A percentile compares a stretch with the other conserved stretches of the same genome.
phyloP scores from a whole-genome alignment of 2,888 invertebrate genomes.

The Holacanthella duospinosa region DNA sequence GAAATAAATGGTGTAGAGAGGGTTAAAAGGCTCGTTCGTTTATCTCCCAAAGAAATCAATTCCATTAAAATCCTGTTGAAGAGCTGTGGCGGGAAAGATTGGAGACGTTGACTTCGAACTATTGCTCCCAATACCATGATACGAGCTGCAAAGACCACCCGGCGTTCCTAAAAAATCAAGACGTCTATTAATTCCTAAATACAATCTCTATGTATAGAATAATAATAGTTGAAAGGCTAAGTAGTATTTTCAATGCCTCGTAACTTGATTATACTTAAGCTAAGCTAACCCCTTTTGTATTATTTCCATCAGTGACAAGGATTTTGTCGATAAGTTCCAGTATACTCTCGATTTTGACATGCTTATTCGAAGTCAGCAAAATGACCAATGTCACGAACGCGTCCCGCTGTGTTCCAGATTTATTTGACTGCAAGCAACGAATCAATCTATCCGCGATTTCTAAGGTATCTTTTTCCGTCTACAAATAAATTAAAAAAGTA shows the following conservation, averaged over 20 bases:
- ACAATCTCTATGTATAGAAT: background rate
- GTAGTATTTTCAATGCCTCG: too few relatives aligned
- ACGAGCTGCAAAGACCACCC: constrained; percentile 10
- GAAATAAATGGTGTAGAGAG: constrained; percentile 17
- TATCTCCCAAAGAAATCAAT: constrained; percentile 3
- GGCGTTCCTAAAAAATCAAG: constrained; percentile 13
- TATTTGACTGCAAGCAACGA: constrained; percentile 45
- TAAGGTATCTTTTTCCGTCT: constrained; percentile 40
- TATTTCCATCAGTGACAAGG: constrained; percentile 51
- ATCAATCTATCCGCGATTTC: constrained; percentile 60
- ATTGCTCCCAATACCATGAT: constrained; percentile 15
- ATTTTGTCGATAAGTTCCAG: constrained; percentile 54
- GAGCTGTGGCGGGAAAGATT: background rate
- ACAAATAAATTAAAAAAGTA: too few relatives aligned
- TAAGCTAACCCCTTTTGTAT: constrained; percentile 55
- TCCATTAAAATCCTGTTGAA: background rate
- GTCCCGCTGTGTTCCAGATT: constrained; percentile 46
- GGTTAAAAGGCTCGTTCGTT: constrained; percentile 6
- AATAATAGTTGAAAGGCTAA: background rate
- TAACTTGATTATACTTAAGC: too few relatives aligned
- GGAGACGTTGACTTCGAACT: constrained; percentile 2
- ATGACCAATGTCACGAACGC: constrained; percentile 59
- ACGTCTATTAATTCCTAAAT: background rate
- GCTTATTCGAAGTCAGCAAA: constrained; percentile 47
- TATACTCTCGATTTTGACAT: constrained; percentile 48